phyloP scores from a whole-genome alignment of 2,888 invertebrate species.

The Meta bourneti region DNA sequence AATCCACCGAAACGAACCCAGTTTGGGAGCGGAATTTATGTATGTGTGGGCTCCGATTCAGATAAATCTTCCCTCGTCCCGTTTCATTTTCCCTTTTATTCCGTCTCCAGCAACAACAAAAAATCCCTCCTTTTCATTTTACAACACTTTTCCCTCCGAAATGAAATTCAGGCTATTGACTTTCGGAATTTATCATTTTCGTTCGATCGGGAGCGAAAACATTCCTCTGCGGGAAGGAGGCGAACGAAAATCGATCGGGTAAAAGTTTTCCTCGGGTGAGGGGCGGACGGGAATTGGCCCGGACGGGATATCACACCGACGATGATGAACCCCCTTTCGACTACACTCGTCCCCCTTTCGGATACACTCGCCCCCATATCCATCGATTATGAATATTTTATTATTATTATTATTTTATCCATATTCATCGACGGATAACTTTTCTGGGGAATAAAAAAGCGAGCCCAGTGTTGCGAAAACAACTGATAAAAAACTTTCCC shows the following conservation, averaged over 20 bases:
- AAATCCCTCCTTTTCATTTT: not conserved
- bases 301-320: slow-evolving; percentile 15
- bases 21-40: too few relatives aligned
- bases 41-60: not conserved
- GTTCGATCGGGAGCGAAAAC: slow-evolving; percentile 51
- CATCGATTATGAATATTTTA: slow-evolving; percentile 61
- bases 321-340: slow-evolving; percentile 26
- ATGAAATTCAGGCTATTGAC: not conserved
- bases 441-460: not conserved
- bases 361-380: not conserved
- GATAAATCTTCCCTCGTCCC: not conserved
- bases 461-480: slow-evolving; percentile 39
- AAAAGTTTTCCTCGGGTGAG: slow-evolving; percentile 8
- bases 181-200: slow-evolving; percentile 54
- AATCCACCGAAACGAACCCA: not conserved
- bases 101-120: not conserved
- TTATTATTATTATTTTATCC: slow-evolving; percentile 48
- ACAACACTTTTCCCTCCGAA: not conserved
- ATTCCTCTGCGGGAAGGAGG: slow-evolving; percentile 6
- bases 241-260: slow-evolving; percentile 14
- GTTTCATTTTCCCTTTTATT: not conserved
- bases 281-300: not conserved
- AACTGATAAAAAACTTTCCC: slow-evolving; percentile 37
- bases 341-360: not conserved
- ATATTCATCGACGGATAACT: slow-evolving; percentile 60